Conservation (phyloP, 1,140 invertebrate species). For the Trachelipus rathkii region DNA sequence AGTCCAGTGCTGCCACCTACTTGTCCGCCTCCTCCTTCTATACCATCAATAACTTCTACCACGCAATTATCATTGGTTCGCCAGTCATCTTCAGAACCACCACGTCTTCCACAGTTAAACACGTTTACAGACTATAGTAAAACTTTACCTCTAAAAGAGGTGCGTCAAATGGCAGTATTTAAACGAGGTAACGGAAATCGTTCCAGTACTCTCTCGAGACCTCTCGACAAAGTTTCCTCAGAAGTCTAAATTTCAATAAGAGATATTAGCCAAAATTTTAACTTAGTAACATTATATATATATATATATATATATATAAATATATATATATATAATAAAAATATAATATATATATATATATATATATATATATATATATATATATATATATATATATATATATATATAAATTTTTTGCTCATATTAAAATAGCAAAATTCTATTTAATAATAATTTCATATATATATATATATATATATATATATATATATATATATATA, state of each 20-base stretch:
- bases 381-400: too few species aligned
- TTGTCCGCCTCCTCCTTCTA: background rate
- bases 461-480: too few species aligned
- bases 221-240: slow-evolving; percentile 34
- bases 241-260: slow-evolving; percentile 28
- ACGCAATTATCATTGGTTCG: background rate
- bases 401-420: too few species aligned
- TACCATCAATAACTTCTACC: background rate
- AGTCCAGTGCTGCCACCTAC: background rate
- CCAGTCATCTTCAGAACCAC: slow-evolving; percentile 25
- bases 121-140: slow-evolving; percentile 34
- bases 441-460: too few species aligned
- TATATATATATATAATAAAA: too few species aligned
- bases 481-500: too few species aligned
- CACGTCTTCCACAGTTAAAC: slow-evolving; percentile 33
- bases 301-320: too few species aligned
- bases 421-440: too few species aligned
- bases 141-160: slow-evolving; percentile 22
- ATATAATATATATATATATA: too few species aligned
- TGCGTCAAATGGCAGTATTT: slow-evolving; percentile 37
- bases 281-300: too few species aligned
- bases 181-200: slow-evolving; percentile 11
- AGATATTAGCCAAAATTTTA: slow-evolving; percentile 16
- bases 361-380: too few species aligned
- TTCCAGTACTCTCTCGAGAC: slow-evolving; percentile 28